Percentiles rank a stretch among this genome's conserved stretches.
These are phyloP conservation scores for Spea bombifrons DNA, from an alignment of 2,113 vertebrate genomes.

Conservation along the genomic window DNA sequence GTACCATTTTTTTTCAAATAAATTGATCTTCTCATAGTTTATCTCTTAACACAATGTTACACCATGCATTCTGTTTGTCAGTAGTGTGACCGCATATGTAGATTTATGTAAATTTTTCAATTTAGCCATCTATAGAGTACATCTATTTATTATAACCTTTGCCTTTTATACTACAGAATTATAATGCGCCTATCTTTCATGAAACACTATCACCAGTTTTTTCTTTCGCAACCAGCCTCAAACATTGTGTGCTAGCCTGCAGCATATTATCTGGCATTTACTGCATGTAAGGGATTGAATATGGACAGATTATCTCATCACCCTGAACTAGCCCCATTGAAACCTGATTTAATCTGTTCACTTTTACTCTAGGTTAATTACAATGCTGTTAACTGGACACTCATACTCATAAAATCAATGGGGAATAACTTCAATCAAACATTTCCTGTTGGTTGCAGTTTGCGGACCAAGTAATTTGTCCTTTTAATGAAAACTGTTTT, in stretches of 20 bases:
- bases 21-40: not conserved
- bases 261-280: slow-evolving; percentile 35
- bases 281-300: slow-evolving; percentile 33
- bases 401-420: slow-evolving; percentile 37
- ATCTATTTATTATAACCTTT: slow-evolving; percentile 22
- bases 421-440: slow-evolving; percentile 31
- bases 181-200: slow-evolving; percentile 23
- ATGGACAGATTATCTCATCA: slow-evolving; percentile 34
- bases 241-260: slow-evolving; percentile 22
- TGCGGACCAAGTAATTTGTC: no score
- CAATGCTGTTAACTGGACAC: slow-evolving; percentile 31
- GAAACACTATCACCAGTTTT: slow-evolving; percentile 22
- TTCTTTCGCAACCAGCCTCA: slow-evolving; percentile 29
- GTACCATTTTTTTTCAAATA: not conserved
- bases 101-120: not conserved
- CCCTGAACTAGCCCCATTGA: slow-evolving; percentile 24
- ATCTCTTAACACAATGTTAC: not conserved
- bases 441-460: slow-evolving; percentile 12
- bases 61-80: no score
- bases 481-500: not conserved
- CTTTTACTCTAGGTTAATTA: slow-evolving; percentile 40
- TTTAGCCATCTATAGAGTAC: slow-evolving; percentile 25
- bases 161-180: slow-evolving; percentile 29
- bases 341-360: slow-evolving; percentile 38
- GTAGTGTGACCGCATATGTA: no score